These are phyloP conservation scores for Kradibia gibbosae DNA, from an alignment of 1,140 invertebrate species.

Conservation along the genomic window DNA sequence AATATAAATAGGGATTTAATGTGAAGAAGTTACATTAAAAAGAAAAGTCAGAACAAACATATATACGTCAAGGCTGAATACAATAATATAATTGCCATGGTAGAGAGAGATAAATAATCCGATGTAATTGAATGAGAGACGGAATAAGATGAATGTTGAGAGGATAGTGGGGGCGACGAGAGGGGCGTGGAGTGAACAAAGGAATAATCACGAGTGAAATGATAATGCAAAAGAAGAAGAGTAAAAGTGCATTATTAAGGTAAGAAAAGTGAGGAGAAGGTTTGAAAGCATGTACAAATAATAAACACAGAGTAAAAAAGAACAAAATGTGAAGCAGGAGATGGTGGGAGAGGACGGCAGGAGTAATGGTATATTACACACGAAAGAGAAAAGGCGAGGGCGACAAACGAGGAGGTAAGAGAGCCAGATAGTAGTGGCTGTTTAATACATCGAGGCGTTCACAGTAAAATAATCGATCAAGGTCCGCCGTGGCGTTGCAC, in stretches of 20 bases:
- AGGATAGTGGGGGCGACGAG: background rate
- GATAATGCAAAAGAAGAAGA: slow-evolving; percentile 44
- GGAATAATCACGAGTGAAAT: slow-evolving; percentile 48
- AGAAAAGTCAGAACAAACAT: background rate
- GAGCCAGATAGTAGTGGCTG: slow-evolving; percentile 25
- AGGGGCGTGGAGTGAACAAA: slow-evolving; percentile 13
- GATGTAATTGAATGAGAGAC: slow-evolving; percentile 48
- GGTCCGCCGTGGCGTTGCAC: slow-evolving; percentile 69
- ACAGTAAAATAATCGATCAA: slow-evolving; percentile 72
- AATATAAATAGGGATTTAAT: background rate
- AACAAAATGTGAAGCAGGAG: background rate
- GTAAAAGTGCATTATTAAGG: slow-evolving; percentile 49
- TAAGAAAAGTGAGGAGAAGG: slow-evolving; percentile 27
- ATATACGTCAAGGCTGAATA: background rate
- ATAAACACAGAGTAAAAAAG: slow-evolving; percentile 14
- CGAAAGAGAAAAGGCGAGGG: slow-evolving; percentile 45
- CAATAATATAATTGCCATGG: slow-evolving; percentile 35
- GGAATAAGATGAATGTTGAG: slow-evolving; percentile 3
- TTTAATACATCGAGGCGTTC: slow-evolving; percentile 44
- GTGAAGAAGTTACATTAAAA: background rate
- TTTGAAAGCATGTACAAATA: slow-evolving; percentile 28
- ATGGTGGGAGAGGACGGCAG: slow-evolving; percentile 31
- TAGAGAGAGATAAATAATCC: slow-evolving; percentile 47
- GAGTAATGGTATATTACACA: slow-evolving; percentile 7
- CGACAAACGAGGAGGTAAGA: slow-evolving; percentile 51